phyloP scores from a whole-genome alignment of 2,113 vertebrate species.

The Zonotrichia leucophrys region DNA sequence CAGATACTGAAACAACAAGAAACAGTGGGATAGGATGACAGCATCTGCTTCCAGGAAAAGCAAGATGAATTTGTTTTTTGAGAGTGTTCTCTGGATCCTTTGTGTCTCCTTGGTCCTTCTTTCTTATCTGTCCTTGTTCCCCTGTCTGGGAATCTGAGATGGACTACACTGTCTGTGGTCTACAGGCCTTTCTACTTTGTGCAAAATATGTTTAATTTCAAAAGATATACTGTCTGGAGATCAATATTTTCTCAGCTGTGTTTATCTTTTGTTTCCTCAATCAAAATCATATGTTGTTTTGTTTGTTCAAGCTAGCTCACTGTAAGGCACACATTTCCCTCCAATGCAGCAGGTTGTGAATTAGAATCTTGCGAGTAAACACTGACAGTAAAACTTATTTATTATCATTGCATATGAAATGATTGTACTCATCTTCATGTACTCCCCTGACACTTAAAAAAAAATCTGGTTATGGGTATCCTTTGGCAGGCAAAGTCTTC shows the following conservation, averaged over 20 bases:
- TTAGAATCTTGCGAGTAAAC: neutral
- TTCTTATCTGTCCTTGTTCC: neutral
- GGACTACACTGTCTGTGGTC: neutral
- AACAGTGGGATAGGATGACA: neutral
- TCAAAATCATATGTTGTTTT: neutral
- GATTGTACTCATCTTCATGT: neutral
- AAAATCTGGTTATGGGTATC: neutral
- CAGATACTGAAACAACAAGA: neutral
- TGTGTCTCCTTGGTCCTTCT: neutral
- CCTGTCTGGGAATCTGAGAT: neutral
- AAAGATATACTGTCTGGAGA: neutral
- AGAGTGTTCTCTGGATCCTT: neutral
- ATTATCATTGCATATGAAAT: neutral
- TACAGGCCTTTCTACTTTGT: neutral
- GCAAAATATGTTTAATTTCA: neutral
- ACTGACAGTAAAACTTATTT: neutral
- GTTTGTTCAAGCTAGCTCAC: neutral
- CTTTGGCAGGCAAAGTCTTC: neutral
- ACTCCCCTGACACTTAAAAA: neutral
- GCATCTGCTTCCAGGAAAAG: neutral
- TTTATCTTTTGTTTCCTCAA: neutral
- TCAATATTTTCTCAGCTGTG: slow-evolving; percentile 17
- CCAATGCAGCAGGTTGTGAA: neutral
- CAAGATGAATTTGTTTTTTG: neutral
- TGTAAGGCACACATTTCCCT: neutral